phyloP scores from a whole-genome alignment of 2,113 vertebrate species.

The Bufo bufo region DNA sequence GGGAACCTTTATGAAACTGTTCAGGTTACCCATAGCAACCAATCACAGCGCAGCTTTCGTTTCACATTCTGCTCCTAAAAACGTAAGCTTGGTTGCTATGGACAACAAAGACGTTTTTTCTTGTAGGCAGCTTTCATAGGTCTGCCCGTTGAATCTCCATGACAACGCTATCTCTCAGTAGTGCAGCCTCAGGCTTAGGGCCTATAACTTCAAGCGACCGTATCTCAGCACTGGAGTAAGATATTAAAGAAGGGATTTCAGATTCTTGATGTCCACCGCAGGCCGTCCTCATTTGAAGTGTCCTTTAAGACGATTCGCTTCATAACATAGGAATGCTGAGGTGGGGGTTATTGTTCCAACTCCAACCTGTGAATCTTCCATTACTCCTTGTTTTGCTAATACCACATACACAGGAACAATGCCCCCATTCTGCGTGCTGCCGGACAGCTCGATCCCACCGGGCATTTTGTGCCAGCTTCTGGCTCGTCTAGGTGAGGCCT shows the following conservation, averaged over 20 bases:
- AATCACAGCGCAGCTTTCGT: no score
- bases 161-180: background rate
- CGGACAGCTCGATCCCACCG: background rate
- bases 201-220: background rate
- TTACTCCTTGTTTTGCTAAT: background rate
- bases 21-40: no score
- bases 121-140: no score
- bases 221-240: background rate
- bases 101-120: no score
- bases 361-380: background rate
- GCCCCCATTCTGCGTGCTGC: background rate
- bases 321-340: background rate
- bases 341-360: background rate
- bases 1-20: no score
- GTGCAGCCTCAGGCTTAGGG: background rate
- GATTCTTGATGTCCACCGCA: background rate
- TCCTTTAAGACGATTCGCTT: background rate
- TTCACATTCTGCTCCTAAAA: no score
- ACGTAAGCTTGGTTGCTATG: no score
- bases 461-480: background rate
- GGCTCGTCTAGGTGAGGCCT: background rate
- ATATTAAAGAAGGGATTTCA: background rate
- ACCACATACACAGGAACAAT: background rate
- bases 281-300: background rate
- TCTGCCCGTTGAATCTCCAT: background rate